A percentile compares a stretch with the other conserved stretches of the same genome.
Conservation (phyloP, 2,888 invertebrate genomes). For the Galerucella calmariensis region DNA sequence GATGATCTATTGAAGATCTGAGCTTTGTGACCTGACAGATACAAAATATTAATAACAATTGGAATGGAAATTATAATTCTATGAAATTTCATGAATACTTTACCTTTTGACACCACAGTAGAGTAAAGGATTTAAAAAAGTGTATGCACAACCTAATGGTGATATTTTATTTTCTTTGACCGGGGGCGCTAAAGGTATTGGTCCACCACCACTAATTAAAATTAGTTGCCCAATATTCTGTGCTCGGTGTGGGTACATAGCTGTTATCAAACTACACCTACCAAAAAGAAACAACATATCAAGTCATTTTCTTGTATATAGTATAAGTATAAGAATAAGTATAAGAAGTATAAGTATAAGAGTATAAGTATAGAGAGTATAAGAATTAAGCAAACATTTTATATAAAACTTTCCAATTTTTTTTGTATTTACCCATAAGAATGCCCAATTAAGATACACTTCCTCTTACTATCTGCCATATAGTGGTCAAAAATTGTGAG, state of each 20-base stretch:
- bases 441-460: slow-evolving; percentile 74
- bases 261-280: slow-evolving; percentile 74
- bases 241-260: slow-evolving; percentile 70
- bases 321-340: too few species aligned
- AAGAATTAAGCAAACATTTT: background rate
- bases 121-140: slow-evolving; percentile 69
- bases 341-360: too few species aligned
- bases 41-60: background rate
- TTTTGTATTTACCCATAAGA: slow-evolving; percentile 72
- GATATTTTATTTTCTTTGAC: slow-evolving; percentile 65
- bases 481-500: slow-evolving; percentile 72
- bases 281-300: slow-evolving; percentile 36
- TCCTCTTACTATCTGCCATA: slow-evolving; percentile 64
- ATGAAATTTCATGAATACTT: slow-evolving; percentile 8
- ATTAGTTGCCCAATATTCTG: slow-evolving; percentile 71
- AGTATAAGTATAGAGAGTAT: too few species aligned
- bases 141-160: slow-evolving; percentile 66
- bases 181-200: slow-evolving; percentile 73
- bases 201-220: slow-evolving; percentile 75
- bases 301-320: background rate
- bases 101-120: slow-evolving; percentile 70
- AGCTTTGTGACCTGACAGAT: too few species aligned
- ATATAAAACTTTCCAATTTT: too few species aligned
- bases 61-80: slow-evolving; percentile 7
- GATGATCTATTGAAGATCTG: too few species aligned